Conservation (phyloP, 2,113 vertebrate species). For the Oryzias javanicus region DNA sequence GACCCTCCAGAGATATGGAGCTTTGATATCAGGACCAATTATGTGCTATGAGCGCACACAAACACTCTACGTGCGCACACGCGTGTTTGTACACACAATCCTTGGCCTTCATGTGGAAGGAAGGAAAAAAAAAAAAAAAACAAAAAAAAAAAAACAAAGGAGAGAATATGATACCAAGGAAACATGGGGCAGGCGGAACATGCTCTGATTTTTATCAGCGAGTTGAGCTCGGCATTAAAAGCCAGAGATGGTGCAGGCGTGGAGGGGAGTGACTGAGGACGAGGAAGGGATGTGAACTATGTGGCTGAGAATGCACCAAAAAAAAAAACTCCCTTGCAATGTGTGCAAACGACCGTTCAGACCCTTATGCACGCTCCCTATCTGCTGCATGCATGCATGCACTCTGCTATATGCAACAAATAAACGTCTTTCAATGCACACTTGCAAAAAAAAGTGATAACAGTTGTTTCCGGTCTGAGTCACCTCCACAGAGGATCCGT, state of each 20-base stretch:
- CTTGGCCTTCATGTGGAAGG: slow-evolving; percentile 51
- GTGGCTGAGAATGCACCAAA: slow-evolving; percentile 4
- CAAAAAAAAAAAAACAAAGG: slow-evolving; percentile 59
- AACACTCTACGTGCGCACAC: slow-evolving; percentile 19
- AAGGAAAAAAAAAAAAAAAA: slow-evolving; percentile 21
- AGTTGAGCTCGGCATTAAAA: slow-evolving; percentile 54
- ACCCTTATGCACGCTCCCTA: no score
- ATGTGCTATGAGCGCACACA: slow-evolving; percentile 54
- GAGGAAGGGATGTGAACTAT: slow-evolving; percentile 14
- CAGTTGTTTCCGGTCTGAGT: slow-evolving; percentile 64
- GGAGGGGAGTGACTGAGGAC: slow-evolving; percentile 50
- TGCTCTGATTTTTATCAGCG: slow-evolving; percentile 70
- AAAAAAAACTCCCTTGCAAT: slow-evolving; percentile 2
- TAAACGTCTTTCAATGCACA: neutral
- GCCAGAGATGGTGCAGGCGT: slow-evolving; percentile 52
- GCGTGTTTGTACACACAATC: neutral
- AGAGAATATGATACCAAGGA: slow-evolving; percentile 67
- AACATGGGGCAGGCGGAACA: slow-evolving; percentile 67
- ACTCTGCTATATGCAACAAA: neutral
- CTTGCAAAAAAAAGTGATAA: slow-evolving; percentile 50
- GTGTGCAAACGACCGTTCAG: neutral
- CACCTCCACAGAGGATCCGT: slow-evolving; percentile 68
- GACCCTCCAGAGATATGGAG: slow-evolving; percentile 72
- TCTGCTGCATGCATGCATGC: neutral
- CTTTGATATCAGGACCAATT: slow-evolving; percentile 79